Conservation (phyloP, 2,797 vertebrate genomes). For the Anguilla megastoma region DNA sequence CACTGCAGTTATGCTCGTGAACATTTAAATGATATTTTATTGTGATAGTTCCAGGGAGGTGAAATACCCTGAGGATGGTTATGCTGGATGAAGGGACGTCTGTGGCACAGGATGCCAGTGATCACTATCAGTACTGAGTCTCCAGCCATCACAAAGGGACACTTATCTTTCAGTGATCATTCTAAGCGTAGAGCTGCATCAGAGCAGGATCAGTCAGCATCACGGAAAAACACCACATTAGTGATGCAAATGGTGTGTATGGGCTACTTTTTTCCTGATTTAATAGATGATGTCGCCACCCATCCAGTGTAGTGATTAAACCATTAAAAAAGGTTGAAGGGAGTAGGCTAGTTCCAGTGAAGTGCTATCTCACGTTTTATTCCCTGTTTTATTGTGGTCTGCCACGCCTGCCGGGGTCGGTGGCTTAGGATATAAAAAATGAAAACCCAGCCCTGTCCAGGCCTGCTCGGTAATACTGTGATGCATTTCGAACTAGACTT, state of each 20-base stretch:
- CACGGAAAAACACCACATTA: background rate
- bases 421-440: background rate
- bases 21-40: background rate
- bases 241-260: background rate
- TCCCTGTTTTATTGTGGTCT: background rate
- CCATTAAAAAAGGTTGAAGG: background rate
- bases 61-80: background rate
- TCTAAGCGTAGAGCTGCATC: conserved; percentile 64
- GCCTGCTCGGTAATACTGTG: background rate
- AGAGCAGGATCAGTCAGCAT: conserved; percentile 61
- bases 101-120: conserved; percentile 61
- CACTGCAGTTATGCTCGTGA: too few relatives aligned
- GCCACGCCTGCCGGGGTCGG: background rate
- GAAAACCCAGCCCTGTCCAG: background rate
- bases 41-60: background rate
- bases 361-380: background rate
- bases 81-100: conserved; percentile 57
- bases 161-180: conserved; percentile 65
- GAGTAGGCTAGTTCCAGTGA: background rate
- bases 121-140: conserved; percentile 65
- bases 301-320: background rate
- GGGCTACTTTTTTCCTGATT: background rate
- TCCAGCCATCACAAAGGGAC: conserved; percentile 62
- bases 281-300: background rate
- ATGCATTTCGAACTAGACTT: background rate